Evolutionary conservation across 2,113 vertebrate genomes (phyloP), one percentile per base, ranked within the genome.

Genomic region (Sinocyclocheilus rhinocerous): DNA sequence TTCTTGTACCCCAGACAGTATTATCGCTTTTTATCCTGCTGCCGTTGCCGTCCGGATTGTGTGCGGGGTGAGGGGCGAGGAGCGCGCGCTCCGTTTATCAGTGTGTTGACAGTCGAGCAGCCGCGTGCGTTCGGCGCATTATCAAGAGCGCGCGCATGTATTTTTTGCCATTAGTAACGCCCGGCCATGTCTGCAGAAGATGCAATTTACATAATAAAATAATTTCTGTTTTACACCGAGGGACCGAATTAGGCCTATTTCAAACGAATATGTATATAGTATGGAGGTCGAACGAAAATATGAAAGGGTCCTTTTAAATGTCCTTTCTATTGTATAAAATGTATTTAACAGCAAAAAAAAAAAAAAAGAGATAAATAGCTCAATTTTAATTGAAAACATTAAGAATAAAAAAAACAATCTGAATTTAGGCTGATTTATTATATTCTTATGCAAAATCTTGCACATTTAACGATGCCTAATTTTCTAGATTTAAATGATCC

Each of bases 121-220:
- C 65, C 80, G 75, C 29, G 45, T 85, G 76, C 26, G 76, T 92
- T 83, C 86, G 85, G 86, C 90, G 93, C 89, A 94, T 95, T 94
- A 95, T 91, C 93, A 94, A 93, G 93, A 88, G 93, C 76, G 90
- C 93, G 93, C 94, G 92, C 92, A 90, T 95, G 92, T 94, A 92
- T 48, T 92, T 92, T 92, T 92, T 93, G 91, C 91, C 93, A 93
- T 94, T 94, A 93, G 93, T 92, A 91, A 93, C 93, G 92, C 92
- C 92, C 91, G 91, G 83, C 92, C 91, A 90, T 92, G 92, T 92
- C 92, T 89, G 88, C 83, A 81, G 87, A 89, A 77, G 91, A 89
- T 89, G 92, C 91, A 90, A 94, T 94, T 94, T 94, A 92, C 93
- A 93, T 93, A 90, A 91, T 88, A 89, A 93, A 92, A 94, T 93